Base-by-base conservation (phyloP, 2,888 invertebrate genomes). In the Abrostola tripartita region DNA sequence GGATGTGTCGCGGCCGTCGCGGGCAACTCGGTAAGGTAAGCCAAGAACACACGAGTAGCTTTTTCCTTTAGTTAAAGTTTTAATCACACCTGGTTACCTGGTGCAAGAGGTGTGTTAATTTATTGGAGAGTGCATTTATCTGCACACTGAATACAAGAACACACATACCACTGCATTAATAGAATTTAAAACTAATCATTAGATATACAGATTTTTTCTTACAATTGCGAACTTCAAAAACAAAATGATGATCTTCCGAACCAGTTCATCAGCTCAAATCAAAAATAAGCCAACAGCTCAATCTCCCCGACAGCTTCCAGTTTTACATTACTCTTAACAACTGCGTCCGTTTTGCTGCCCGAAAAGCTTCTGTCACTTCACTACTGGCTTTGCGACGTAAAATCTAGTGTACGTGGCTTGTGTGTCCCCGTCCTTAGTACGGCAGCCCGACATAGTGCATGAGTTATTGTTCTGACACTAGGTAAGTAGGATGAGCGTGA, bases 391-490 rank as follows among this genome's bases (percentile, higher is more conserved):
- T 53, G 40, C 37, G 52, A 50, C 44, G 38, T 53, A 41, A 24
- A 40, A 64, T 55, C 10, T 57, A 37, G 36, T 41, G n/a, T 24
- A 41, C 40, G 36, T 24, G 14, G n/a, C 38, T 60, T 44, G 59
- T 71, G 64, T 62, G 65, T 49, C 44, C 24, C 49, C 5, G 55
- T 47, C 74, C 52, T 74, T 65, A 71, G 58, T 67, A 61, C 61
- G 67, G 61, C 69, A 14, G 65, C 68, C 64, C 69, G 74, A 76
- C 78, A 68, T 61, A 68, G 52, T 68, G 69, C 79, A 83, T 90
- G 88, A 90, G 76, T 88, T 88, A 90, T 88, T 86, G 85, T 87
- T 82, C 76, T 80, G 76, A 81, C 78, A 86, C 79, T 88, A 75
- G 86, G 87, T 88, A 85, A 89, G 83, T 83, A 84, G 85, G 85